Evolutionary conservation across 2,113 vertebrate species (phyloP).

Genomic region (Egretta garzetta): DNA sequence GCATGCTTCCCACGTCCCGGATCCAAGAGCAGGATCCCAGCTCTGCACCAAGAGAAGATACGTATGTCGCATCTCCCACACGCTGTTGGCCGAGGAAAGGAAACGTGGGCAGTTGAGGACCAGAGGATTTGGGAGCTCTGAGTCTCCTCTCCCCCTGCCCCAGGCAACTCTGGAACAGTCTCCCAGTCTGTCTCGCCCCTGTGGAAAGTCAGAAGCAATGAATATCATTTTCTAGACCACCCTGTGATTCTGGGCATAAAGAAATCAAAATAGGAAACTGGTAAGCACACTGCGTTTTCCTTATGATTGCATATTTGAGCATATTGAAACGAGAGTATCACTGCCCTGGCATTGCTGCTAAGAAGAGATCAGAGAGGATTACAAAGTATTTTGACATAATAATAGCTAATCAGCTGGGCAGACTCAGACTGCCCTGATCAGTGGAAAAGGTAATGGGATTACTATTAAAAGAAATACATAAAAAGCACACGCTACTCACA

Average conservation of each 20-base stretch:
- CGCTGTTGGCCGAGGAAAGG: background rate
- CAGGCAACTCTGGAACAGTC: background rate
- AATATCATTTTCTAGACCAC: background rate
- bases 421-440: conserved; percentile 28
- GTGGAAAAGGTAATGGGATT: conserved; percentile 53
- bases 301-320: background rate
- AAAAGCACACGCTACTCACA: background rate
- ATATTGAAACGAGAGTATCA: background rate
- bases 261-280: background rate
- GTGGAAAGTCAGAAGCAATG: background rate
- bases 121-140: background rate
- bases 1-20: background rate
- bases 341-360: background rate
- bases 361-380: conserved; percentile 57
- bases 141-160: background rate
- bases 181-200: background rate
- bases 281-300: background rate
- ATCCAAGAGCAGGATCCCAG: background rate
- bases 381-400: conserved; percentile 46
- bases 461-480: background rate
- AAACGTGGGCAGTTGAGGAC: background rate
- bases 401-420: conserved; percentile 56
- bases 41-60: background rate
- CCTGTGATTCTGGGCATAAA: background rate
- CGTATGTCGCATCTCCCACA: background rate